A percentile compares a stretch with the other conserved stretches of the same genome.
phyloP scores from a whole-genome alignment of 2,797 vertebrate species.

The Liparis tanakae region DNA sequence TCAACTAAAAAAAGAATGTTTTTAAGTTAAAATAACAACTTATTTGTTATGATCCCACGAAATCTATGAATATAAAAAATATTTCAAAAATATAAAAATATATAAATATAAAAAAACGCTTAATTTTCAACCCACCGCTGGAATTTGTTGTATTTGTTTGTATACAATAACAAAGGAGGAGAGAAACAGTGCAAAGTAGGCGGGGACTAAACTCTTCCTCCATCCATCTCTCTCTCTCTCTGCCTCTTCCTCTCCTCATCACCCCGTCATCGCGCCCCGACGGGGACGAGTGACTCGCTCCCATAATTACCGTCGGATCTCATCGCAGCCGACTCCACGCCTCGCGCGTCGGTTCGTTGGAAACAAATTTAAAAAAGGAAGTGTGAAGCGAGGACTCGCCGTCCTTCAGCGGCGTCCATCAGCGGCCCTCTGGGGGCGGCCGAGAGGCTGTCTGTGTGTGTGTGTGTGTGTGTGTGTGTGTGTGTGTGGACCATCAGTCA shows the following conservation, averaged over 20 bases:
- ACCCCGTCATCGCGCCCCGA: slow-evolving; percentile 50
- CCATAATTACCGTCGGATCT: slow-evolving; percentile 64
- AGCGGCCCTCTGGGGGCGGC: no score
- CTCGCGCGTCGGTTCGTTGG: slow-evolving; percentile 62
- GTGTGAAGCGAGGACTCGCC: no score
- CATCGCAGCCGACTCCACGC: slow-evolving; percentile 60
- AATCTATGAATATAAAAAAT: no score
- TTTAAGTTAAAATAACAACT: no score
- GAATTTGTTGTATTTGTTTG: no score
- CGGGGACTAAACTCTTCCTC: background rate
- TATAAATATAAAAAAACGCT: background rate
- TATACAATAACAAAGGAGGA: background rate
- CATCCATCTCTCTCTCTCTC: no score
- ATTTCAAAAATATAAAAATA: no score
- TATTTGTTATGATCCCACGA: background rate
- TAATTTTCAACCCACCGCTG: background rate
- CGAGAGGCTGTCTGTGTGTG: background rate
- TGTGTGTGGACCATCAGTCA: slow-evolving; percentile 61
- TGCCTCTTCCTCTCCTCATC: slow-evolving; percentile 3
- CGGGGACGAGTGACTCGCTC: slow-evolving; percentile 52
- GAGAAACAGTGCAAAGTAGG: background rate
- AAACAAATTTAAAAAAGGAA: no score
- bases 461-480: slow-evolving; percentile 12
- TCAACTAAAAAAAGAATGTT: background rate
- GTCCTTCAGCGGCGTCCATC: no score